Conservation (phyloP, 2,888 invertebrate genomes). For the Synanthedon vespiformis region DNA sequence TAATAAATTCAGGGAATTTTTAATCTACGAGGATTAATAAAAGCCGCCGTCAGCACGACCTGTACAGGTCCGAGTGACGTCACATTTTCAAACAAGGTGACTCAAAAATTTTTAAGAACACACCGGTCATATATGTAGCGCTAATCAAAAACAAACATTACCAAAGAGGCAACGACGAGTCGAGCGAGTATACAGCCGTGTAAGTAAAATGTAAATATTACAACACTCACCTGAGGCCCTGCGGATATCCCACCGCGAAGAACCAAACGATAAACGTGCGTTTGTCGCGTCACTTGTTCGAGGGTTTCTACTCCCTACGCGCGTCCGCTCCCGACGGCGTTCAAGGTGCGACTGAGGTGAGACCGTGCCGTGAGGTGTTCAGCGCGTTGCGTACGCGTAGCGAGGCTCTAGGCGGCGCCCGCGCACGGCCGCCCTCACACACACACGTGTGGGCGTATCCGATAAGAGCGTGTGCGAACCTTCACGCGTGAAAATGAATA, state of each 20-base stretch:
- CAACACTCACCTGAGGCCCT: slow-evolving; percentile 40
- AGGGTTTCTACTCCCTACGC: slow-evolving; percentile 22
- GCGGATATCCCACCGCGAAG: slow-evolving; percentile 53
- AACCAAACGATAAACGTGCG: slow-evolving; percentile 48
- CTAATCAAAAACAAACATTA: slow-evolving; percentile 41
- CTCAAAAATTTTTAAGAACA: slow-evolving; percentile 16
- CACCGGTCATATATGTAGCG: slow-evolving; percentile 12
- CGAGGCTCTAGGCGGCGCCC: slow-evolving; percentile 40
- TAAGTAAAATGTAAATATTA: slow-evolving; percentile 30
- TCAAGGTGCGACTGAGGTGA: slow-evolving; percentile 36
- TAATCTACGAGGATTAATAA: no score
- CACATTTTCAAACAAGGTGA: slow-evolving; percentile 14
- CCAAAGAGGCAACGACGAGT: slow-evolving; percentile 12
- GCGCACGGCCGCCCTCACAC: slow-evolving; percentile 49
- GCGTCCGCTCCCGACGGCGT: slow-evolving; percentile 34
- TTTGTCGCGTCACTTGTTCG: slow-evolving; percentile 34
- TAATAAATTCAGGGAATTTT: no score
- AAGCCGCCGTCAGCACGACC: no score
- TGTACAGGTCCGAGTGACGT: slow-evolving; percentile 8
- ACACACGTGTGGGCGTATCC: slow-evolving; percentile 19
- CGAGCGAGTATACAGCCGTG: slow-evolving; percentile 12
- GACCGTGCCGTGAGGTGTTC: no score
- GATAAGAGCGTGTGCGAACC: slow-evolving; percentile 17
- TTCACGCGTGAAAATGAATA: slow-evolving; percentile 51
- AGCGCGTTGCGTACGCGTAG: background rate